Evolutionary conservation across 2,113 vertebrate genomes (phyloP).

Genomic region (Todiramphus saurophagus): DNA sequence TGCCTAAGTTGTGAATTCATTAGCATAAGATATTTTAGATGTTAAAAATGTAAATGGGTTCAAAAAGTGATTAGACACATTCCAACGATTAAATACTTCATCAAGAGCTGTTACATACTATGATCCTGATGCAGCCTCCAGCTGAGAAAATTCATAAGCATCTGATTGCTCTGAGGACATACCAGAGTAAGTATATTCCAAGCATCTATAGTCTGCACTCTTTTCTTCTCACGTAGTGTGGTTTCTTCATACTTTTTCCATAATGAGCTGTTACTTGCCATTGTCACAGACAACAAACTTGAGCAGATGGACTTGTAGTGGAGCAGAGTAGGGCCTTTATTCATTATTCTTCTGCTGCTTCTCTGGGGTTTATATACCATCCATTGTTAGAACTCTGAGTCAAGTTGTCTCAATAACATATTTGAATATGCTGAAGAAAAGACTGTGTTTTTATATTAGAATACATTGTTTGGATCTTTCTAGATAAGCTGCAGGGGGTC

Average conservation of each 20-base stretch:
- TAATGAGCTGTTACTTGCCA: not conserved
- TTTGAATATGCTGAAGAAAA: not conserved
- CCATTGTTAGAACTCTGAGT: not conserved
- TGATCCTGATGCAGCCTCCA: constrained; percentile 44
- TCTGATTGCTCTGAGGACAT: constrained; percentile 48
- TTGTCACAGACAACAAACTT: not conserved
- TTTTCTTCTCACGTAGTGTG: not conserved
- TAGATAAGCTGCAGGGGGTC: not conserved
- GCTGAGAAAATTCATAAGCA: constrained; percentile 54
- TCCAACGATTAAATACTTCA: constrained; percentile 49
- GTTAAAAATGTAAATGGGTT: constrained; percentile 65
- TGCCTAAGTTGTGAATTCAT: constrained; percentile 23
- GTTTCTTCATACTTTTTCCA: not conserved
- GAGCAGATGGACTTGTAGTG: not conserved
- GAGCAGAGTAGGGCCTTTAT: not conserved
- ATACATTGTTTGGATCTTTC: not conserved
- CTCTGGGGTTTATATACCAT: not conserved
- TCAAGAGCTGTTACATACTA: constrained; percentile 48
- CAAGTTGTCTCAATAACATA: not conserved
- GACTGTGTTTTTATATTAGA: not conserved
- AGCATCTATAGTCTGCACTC: not conserved
- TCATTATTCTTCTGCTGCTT: not conserved
- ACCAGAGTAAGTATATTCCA: not conserved
- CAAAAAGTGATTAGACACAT: constrained; percentile 56
- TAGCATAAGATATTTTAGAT: constrained; percentile 46